Percentiles rank a stretch among this genome's conserved stretches.
Evolutionary conservation across 2,113 vertebrate species (phyloP).

Genomic region (Rhinolophus ferrumequinum): DNA sequence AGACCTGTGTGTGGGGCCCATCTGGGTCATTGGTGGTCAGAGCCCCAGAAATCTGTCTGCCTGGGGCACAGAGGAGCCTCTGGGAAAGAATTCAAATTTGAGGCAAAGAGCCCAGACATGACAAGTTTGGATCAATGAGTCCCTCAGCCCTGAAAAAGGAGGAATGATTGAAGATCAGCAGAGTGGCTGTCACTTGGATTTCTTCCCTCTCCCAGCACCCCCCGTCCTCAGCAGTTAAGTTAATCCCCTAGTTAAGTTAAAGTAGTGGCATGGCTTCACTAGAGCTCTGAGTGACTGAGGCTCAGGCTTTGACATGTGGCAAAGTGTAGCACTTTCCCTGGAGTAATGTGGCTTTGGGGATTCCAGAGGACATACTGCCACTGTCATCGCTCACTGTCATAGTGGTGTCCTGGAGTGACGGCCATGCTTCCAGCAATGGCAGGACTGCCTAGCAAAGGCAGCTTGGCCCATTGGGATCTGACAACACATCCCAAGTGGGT

Average conservation of each 20-base stretch:
- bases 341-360: not conserved
- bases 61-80: not conserved
- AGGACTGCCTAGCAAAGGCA: fast-evolving
- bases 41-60: not conserved
- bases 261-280: fast-evolving
- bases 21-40: not conserved
- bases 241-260: not conserved
- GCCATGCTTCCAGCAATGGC: not conserved
- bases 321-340: not conserved
- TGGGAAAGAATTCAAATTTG: not conserved
- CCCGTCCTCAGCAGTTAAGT: not conserved
- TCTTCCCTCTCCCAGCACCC: no score
- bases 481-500: not conserved
- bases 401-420: not conserved
- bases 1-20: no score
- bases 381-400: fast-evolving
- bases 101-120: not conserved
- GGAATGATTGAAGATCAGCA: fast-evolving
- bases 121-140: not conserved
- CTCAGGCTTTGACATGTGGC: not conserved
- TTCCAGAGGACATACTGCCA: not conserved
- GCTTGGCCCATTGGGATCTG: not conserved
- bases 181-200: not conserved
- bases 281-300: not conserved
- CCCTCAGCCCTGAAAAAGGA: fast-evolving